Evolutionary conservation across 2,113 vertebrate genomes (phyloP).

Genomic region (Alexandromys fortis): DNA sequence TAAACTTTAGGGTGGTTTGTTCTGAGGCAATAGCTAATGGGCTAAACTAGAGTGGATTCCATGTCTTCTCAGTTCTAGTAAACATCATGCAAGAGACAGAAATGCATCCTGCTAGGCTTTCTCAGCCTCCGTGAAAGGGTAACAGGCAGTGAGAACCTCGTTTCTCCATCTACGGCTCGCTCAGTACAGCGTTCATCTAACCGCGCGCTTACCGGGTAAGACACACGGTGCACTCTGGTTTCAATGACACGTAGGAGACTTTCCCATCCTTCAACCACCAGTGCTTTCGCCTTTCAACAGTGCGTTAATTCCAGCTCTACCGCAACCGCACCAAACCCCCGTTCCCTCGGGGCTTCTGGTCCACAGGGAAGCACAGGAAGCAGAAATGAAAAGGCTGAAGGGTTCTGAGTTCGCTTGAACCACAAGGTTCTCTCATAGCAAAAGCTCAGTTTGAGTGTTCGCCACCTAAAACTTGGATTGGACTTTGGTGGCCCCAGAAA

Average conservation of each 20-base stretch:
- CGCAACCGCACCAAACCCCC: accelerated
- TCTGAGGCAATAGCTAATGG: background rate
- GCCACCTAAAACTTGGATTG: background rate
- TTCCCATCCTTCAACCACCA: background rate
- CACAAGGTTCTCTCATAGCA: background rate
- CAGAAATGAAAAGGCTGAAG: background rate
- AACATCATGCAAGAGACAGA: background rate
- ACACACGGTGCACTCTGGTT: background rate
- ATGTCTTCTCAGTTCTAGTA: slow-evolving; percentile 2
- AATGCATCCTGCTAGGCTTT: background rate
- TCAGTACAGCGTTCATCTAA: background rate
- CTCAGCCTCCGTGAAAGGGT: background rate
- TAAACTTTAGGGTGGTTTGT: background rate
- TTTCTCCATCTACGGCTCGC: background rate
- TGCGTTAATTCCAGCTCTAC: background rate
- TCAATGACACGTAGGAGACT: background rate
- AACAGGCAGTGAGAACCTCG: background rate
- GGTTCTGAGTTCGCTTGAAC: background rate
- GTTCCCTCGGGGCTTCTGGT: background rate
- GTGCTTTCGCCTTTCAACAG: background rate
- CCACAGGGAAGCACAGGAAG: background rate
- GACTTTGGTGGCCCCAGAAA: slow-evolving; percentile 10
- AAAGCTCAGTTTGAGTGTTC: background rate
- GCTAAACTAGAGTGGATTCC: background rate
- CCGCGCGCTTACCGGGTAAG: background rate